Percentiles rank a stretch among this genome's conserved stretches.
These are phyloP conservation scores for Dipodomys ordii DNA, from an alignment of 2,113 vertebrate species.

Conservation along the genomic window DNA sequence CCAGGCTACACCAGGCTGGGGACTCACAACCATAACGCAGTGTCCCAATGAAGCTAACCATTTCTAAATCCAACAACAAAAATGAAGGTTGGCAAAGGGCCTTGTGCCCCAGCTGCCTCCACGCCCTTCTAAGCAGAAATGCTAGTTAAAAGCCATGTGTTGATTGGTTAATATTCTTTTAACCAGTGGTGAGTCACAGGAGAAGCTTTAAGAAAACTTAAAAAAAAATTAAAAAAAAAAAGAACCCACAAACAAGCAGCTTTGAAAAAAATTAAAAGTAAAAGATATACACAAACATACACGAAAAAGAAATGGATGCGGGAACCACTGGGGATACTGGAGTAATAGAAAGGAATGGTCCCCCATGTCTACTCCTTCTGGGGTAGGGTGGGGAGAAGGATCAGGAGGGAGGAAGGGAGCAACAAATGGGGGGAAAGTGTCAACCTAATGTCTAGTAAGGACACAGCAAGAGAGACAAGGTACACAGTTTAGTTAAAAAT, in stretches of 20 bases:
- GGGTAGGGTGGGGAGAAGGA: slow-evolving; percentile 81
- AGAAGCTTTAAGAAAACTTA: slow-evolving; percentile 73
- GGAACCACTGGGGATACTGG: slow-evolving; percentile 93
- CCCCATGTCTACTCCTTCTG: slow-evolving; percentile 81
- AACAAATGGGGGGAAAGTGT: slow-evolving; percentile 90
- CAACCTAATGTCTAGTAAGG: slow-evolving; percentile 90
- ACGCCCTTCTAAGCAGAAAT: slow-evolving; percentile 61
- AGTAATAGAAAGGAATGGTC: slow-evolving; percentile 89
- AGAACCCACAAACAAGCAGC: slow-evolving; percentile 65
- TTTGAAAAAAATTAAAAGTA: slow-evolving; percentile 60
- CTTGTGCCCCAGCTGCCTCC: slow-evolving; percentile 51
- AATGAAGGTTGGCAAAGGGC: neutral
- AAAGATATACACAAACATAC: neutral
- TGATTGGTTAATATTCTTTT: neutral
- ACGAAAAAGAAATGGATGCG: slow-evolving; percentile 10
- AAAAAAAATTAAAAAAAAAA: slow-evolving; percentile 11
- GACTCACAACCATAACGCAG: neutral
- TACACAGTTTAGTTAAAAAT: slow-evolving; percentile 97
- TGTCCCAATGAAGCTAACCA: neutral
- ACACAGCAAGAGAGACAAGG: slow-evolving; percentile 99
- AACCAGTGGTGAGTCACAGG: slow-evolving; percentile 36
- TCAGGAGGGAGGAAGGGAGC: slow-evolving; percentile 78
- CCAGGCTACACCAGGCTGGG: neutral
- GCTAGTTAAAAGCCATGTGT: slow-evolving; percentile 2
- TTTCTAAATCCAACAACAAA: neutral